These are phyloP conservation scores for Erpobdella octoculata DNA, from an alignment of 2,888 invertebrate species.

Conservation along the genomic window DNA sequence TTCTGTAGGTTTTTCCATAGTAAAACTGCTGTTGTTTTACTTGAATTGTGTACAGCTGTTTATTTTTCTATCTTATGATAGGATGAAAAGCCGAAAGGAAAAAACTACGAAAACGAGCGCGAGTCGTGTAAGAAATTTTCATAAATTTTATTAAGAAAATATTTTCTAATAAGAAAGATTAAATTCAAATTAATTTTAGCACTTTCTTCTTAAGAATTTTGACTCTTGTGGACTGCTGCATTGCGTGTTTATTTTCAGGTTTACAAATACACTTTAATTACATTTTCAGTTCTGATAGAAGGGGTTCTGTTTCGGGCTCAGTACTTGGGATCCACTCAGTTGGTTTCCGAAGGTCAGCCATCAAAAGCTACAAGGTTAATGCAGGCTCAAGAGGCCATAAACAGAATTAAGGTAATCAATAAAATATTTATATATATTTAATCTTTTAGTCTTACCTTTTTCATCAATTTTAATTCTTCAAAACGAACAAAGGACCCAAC, in stretches of 20 bases:
- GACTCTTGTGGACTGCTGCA: not conserved
- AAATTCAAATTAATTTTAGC: not conserved
- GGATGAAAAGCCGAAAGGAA: slow-evolving; percentile 6
- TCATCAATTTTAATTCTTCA: not conserved
- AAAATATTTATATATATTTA: not conserved
- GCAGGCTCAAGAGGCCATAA: slow-evolving; percentile 97
- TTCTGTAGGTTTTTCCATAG: not conserved
- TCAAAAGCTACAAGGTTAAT: slow-evolving; percentile 99
- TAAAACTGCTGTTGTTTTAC: not conserved
- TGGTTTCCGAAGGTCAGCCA: slow-evolving; percentile 95
- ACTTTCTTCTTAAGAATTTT: not conserved
- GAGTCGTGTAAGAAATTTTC: slow-evolving; percentile 4
- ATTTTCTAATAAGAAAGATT: not conserved
- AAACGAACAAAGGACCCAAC: slow-evolving; percentile 44
- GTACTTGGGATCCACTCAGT: slow-evolving; percentile 93
- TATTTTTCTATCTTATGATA: not conserved
- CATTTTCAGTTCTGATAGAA: slow-evolving; percentile 84
- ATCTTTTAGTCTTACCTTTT: not conserved
- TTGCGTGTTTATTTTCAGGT: not conserved
- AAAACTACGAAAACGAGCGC: slow-evolving; percentile 4
- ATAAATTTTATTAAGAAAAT: too few relatives aligned
- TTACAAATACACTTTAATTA: too few relatives aligned
- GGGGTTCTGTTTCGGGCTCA: slow-evolving; percentile 94
- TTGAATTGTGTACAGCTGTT: too few relatives aligned
- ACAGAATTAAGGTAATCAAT: slow-evolving; percentile 81